Base-by-base conservation (phyloP, 2,113 vertebrate genomes). In the Camelus bactrianus region DNA sequence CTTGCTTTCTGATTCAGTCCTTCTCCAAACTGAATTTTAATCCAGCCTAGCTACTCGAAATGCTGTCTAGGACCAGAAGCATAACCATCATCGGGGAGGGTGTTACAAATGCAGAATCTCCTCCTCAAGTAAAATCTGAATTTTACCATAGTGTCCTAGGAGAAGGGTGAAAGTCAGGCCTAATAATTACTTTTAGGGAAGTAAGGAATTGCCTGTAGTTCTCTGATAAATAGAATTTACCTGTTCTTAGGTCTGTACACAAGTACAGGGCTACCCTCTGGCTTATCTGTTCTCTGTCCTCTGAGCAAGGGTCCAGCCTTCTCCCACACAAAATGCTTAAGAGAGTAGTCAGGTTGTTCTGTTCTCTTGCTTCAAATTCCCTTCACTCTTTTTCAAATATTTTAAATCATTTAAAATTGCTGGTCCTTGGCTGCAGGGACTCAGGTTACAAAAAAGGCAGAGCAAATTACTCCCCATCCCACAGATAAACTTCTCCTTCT, bases 321-420 rank as follows among this genome's bases (percentile, higher is more conserved):
- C 46, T 50, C 6, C 6, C 28, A 14, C 42, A 48, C 38, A 88
- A 75, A 19, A 67, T 32, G n/a, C 38, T 50, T 91, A 50, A 60
- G n/a, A 77, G 14, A 60, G 6, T 42, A 85, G 13, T 12, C 79
- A 52, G 54, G 28, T 28, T 46, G 4, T 64, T 50, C 7, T 56
- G 12, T 26, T 79, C 48, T 38, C 24, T 67, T 65, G 12, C n/a
- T 77, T 67, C 20, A 84, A 73, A 80, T 91, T 50, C 6, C 13
- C n/a, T 80, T 83, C 19, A 15, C 4, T 87, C n/a, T 54, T 75
- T 89, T 89, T 24, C n/a, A 46, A 52, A 52, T 54, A n/a, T 17
- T 87, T 82, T 32, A 86, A 50, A n/a, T 65, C 82, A 77, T 50
- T 89, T 97, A 64, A 69, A 89, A 14, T 86, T 48, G 3, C 22